Base-by-base conservation (phyloP, 2,113 vertebrate species). In the Neolamprologus tretocephalus region DNA sequence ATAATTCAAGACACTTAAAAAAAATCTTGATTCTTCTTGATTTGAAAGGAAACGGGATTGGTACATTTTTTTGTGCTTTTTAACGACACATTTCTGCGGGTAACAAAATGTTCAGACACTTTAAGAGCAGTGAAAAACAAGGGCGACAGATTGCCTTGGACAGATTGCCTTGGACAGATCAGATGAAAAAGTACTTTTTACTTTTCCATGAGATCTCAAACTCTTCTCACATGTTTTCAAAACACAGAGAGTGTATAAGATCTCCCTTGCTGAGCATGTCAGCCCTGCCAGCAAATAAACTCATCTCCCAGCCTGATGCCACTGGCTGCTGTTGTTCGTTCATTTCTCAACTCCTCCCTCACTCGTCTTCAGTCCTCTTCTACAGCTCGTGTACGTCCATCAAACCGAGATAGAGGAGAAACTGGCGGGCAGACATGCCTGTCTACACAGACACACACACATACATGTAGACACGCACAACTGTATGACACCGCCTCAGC, bases 261-360 rank as follows among this genome's bases (percentile, higher is more conserved):
- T 88, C 86, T 87, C 21, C 80, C 75, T 80, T 57, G 90, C 11
- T 80, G 87, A 82, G 68, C 66, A 31, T 75, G 87, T 89, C 88
- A 88, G 83, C 26, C 9, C 88, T 87, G 17, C 87, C 89, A 89
- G 89, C 80, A 89, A 78, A 86, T 88, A 28, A 93, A 82, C 83
- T 89, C 81, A 47, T 92, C 86, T 82, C 81, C 49, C 82, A 80
- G 63, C 75, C 87, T 91, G 85, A 86, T 71, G 81, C 82, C 82
- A 87, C 79, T 53, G 73, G 73, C 85, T 88, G 87, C 89, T 78
- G 45, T 19, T 49, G 73, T 33, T 86, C 53, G 21, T 90, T 75
- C 63, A 28, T 73, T 51, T 47, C 53, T 47, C 28, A 49, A 7
- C 82, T 83, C 79, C 68, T 75, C 80, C 68, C 83, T 84, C 83